Percentiles rank a stretch among this genome's conserved stretches.
phyloP scores from a whole-genome alignment of 2,113 vertebrate genomes.

The Salminus brasiliensis region DNA sequence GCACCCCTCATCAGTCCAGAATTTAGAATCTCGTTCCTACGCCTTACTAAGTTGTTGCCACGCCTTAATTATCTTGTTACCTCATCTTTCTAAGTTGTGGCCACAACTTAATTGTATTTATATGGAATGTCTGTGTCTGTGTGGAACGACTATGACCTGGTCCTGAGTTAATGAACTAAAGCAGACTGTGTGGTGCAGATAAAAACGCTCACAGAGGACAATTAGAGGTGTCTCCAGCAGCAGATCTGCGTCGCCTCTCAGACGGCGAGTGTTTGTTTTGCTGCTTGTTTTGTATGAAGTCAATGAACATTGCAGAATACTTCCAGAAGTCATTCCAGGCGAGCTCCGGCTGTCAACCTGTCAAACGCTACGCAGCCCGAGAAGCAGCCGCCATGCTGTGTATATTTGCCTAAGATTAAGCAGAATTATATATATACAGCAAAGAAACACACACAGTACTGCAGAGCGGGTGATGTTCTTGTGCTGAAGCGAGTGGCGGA shows the following conservation, averaged over 20 bases:
- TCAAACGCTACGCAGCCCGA: slow-evolving; percentile 3
- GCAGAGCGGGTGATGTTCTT: not conserved
- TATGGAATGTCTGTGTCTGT: too few species aligned
- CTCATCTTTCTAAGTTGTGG: too few species aligned
- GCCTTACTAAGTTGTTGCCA: too few species aligned
- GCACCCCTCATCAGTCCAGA: too few species aligned
- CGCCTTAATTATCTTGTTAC: too few species aligned
- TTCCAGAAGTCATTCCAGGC: slow-evolving; percentile 28
- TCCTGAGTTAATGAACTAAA: not conserved
- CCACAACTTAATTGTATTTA: too few species aligned
- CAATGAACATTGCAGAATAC: slow-evolving; percentile 8
- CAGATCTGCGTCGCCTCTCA: not conserved
- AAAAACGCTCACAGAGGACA: not conserved
- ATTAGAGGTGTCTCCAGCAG: slow-evolving; percentile 7
- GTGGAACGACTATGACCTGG: not conserved
- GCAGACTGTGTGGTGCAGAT: not conserved
- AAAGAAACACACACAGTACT: not conserved
- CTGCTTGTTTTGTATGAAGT: slow-evolving; percentile 21
- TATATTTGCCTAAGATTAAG: slow-evolving; percentile 27
- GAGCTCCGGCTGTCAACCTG: slow-evolving; percentile 37
- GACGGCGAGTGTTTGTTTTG: not conserved
- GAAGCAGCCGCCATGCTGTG: not conserved
- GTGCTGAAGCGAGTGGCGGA: slow-evolving; percentile 3
- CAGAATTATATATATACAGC: slow-evolving; percentile 31
- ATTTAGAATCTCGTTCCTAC: too few species aligned